phyloP scores from a whole-genome alignment of 2,113 vertebrate species.

The Bos javanicus region DNA sequence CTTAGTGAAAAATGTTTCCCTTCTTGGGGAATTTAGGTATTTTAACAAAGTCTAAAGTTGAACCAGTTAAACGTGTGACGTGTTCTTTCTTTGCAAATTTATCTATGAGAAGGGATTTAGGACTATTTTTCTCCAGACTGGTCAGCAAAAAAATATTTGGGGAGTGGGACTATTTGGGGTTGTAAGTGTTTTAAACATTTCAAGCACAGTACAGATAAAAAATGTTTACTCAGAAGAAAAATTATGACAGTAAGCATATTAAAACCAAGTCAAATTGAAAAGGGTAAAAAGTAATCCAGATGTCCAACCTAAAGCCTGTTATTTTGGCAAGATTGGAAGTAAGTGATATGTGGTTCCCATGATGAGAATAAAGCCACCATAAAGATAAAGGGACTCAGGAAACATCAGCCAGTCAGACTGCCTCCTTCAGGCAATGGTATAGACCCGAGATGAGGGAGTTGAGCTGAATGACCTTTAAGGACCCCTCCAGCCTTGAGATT shows the following conservation, averaged over 20 bases:
- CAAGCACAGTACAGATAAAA: background rate
- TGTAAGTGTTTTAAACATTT: background rate
- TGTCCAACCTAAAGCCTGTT: background rate
- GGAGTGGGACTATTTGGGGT: background rate
- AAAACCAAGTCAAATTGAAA: background rate
- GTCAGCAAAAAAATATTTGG: background rate
- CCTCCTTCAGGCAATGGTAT: rapidly evolving
- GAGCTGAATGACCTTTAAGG: background rate
- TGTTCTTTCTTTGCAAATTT: background rate
- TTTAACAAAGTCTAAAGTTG: background rate
- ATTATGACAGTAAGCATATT: background rate
- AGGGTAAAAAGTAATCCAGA: background rate
- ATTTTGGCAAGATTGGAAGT: background rate
- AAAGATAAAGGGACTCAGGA: background rate
- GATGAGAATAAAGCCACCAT: background rate
- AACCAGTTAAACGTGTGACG: background rate
- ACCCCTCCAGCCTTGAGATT: background rate
- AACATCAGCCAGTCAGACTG: background rate
- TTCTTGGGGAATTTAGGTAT: background rate
- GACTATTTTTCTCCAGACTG: background rate
- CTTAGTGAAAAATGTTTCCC: background rate
- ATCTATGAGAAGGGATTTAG: background rate
- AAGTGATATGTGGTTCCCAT: background rate
- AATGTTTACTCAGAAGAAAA: rapidly evolving
- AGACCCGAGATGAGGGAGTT: rapidly evolving